Evolutionary conservation across 2,113 vertebrate species (phyloP), one percentile per base, ranked within the genome.

Genomic region (Tragelaphus buxtoni): DNA sequence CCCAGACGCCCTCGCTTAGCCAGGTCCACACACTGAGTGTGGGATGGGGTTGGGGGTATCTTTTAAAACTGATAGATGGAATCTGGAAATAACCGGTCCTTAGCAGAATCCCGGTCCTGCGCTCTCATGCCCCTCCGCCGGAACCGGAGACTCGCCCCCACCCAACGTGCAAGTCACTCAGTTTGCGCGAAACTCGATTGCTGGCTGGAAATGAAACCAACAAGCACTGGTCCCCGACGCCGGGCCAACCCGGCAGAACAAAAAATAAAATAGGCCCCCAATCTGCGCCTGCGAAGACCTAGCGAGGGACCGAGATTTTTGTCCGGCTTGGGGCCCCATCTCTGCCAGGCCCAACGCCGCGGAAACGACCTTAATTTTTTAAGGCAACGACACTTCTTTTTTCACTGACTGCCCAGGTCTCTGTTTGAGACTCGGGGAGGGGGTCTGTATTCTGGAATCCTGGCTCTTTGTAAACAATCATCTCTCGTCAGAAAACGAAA

Each of bases 141-240:
- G 24, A 56, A 74, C 47, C 47, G 1, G 0, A 69, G 60, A 69
- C 22, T 18, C 24, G 4, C 51, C 58, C 83, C 88, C 30, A 32
- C 51, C 28, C 58, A 92, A 69, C 2, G 2, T 35, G 35, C 45
- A 58, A 72, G 35, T 77, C 88, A 56, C 45, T 82, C n/a, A 9
- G 45, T 90, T 87, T 88, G 65, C 53, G 9, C n/a, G 18, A 91
- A 90, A 51, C 61, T 87, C n/a, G 7, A 39, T 14, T 89, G 79
- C 89, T 80, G 26, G 4, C 47, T 95, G 83, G 72, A 97, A 98
- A 97, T 91, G 93, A 96, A 95, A 82, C 86, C 49, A 88, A 51
- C 9, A 0, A 61, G 72, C 69, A 39, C 81, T 51, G 61, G 13
- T 32, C 45, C 81, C 65, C n/a, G 20, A 56, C 39, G 42, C 39